Conservation (phyloP, 2,797 vertebrate species). For the Acanthurus lineatus region DNA sequence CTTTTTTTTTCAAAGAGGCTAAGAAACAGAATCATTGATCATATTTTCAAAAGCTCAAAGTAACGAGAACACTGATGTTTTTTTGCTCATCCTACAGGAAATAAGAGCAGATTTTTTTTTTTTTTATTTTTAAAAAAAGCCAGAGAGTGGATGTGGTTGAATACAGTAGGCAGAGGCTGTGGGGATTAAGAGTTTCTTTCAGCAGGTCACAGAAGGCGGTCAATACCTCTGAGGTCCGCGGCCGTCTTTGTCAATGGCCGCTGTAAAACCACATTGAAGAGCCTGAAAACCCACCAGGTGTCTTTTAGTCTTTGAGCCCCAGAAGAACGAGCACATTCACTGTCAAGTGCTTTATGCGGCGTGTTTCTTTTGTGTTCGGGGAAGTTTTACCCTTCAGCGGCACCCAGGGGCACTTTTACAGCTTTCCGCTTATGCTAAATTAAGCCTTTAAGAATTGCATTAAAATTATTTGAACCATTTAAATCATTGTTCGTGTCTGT, state of each 20-base stretch:
- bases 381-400: constrained; percentile 10
- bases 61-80: background rate
- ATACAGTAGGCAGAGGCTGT: constrained; percentile 44
- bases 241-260: constrained; percentile 60
- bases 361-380: constrained; percentile 54
- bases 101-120: background rate
- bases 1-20: background rate
- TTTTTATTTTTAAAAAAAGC: background rate
- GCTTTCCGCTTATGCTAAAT: constrained; percentile 24
- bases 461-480: background rate
- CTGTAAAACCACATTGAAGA: constrained; percentile 71
- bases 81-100: background rate
- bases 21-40: background rate
- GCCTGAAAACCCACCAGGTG: constrained; percentile 77
- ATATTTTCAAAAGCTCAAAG: background rate
- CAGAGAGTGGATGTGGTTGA: constrained; percentile 3
- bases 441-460: constrained; percentile 14
- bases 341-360: constrained; percentile 72
- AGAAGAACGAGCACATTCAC: constrained; percentile 71
- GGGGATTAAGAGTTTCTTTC: constrained; percentile 62
- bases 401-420: constrained; percentile 13
- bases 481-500: background rate
- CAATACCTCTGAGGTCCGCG: constrained; percentile 48
- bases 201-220: constrained; percentile 53
- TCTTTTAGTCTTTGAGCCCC: constrained; percentile 63